These are phyloP conservation scores for Bruchidius siliquastri DNA, from an alignment of 2,888 invertebrate genomes.

Conservation along the genomic window DNA sequence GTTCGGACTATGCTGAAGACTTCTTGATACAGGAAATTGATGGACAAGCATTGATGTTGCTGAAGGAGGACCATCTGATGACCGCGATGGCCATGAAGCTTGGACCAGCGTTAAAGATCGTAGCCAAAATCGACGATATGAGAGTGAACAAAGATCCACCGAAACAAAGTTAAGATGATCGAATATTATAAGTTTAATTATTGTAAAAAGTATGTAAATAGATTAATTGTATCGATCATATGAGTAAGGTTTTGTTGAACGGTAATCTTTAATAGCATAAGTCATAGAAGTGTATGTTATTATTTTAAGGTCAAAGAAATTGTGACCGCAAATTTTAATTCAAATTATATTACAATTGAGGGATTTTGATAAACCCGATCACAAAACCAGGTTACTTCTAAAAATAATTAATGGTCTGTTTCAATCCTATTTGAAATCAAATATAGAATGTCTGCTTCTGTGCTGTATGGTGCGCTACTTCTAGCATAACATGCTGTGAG, in stretches of 20 bases:
- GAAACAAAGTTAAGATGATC: slow-evolving; percentile 33
- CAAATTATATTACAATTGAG: not conserved
- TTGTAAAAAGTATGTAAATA: slow-evolving; percentile 15
- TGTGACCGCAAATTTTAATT: not conserved
- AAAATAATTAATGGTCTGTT: not conserved
- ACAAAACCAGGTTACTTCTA: too few species aligned
- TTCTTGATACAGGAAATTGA: slow-evolving; percentile 95
- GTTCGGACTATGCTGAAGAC: slow-evolving; percentile 89
- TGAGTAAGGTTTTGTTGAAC: not conserved
- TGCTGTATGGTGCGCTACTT: too few species aligned
- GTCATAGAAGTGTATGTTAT: not conserved
- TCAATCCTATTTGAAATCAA: too few species aligned
- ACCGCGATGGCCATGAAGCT: slow-evolving; percentile 93
- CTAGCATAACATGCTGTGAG: too few species aligned
- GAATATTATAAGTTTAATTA: not conserved
- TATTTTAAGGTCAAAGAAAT: not conserved
- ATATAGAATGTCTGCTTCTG: too few species aligned
- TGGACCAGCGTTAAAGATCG: slow-evolving; percentile 93
- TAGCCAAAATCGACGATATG: slow-evolving; percentile 84
- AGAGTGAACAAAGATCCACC: slow-evolving; percentile 57
- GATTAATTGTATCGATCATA: slow-evolving; percentile 12
- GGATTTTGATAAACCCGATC: too few species aligned
- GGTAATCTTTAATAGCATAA: not conserved
- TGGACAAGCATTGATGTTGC: slow-evolving; percentile 86
- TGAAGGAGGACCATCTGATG: slow-evolving; percentile 92